A percentile compares a stretch with the other conserved stretches of the same genome.
phyloP scores from a whole-genome alignment of 2,113 vertebrate genomes.

The Hemibagrus wyckioides region DNA sequence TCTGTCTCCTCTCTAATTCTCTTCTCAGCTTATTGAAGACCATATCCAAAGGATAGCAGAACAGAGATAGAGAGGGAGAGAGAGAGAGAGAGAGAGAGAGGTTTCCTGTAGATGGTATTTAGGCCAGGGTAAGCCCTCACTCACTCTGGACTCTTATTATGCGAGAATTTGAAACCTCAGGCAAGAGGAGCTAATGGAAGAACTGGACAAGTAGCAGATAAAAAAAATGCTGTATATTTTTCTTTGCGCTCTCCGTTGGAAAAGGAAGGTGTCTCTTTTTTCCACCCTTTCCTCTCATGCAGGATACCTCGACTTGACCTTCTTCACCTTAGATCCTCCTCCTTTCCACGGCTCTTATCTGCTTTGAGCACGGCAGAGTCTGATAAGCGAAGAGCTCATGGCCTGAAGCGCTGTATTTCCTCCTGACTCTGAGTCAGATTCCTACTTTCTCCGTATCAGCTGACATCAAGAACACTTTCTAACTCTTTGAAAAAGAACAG shows the following conservation, averaged over 20 bases:
- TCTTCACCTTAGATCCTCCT: neutral
- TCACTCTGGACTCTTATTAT: neutral
- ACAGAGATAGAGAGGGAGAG: no score
- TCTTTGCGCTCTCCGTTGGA: neutral
- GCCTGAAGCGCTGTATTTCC: neutral
- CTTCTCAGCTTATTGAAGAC: conserved; percentile 28
- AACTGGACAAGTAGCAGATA: neutral
- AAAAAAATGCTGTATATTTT: conserved; percentile 15
- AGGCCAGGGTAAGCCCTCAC: neutral
- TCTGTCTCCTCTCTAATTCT: conserved; percentile 6
- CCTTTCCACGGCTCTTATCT: neutral
- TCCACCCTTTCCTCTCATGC: conserved; percentile 4
- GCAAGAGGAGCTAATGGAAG: conserved; percentile 20
- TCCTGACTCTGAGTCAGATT: neutral
- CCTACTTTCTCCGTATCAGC: neutral
- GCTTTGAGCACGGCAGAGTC: neutral
- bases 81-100: no score
- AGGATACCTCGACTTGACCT: neutral
- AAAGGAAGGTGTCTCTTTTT: neutral
- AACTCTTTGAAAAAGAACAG: neutral
- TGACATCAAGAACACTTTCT: neutral
- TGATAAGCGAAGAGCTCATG: neutral
- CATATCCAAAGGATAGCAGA: conserved; percentile 17
- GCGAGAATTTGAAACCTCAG: conserved; percentile 31
- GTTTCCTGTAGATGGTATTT: neutral